Evolutionary conservation across 23 tunicate species (phyloP).

Genomic region (Trididemnum miniatum): DNA sequence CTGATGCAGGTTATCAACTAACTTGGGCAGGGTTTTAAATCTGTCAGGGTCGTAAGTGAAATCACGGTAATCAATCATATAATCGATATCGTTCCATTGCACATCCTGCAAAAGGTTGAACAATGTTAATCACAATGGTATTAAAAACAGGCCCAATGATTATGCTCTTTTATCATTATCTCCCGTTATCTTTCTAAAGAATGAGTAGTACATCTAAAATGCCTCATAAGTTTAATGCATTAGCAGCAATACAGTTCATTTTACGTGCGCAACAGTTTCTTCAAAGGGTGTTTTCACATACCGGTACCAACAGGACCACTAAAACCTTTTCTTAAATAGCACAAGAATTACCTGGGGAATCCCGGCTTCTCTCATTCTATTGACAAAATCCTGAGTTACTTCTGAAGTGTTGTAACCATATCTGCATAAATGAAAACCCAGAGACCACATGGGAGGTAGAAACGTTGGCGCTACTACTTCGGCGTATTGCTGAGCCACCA

Average conservation of each 20-base stretch:
- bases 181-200: too few relatives aligned
- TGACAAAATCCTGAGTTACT: slow-evolving; percentile 51
- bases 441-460: slow-evolving; percentile 93
- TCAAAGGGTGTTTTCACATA: too few relatives aligned
- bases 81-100: slow-evolving; percentile 99
- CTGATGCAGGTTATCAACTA: slow-evolving; percentile 75
- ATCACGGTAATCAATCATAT: slow-evolving; percentile 65
- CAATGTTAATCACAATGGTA: too few relatives aligned
- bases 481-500: slow-evolving; percentile 76
- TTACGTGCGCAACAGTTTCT: too few relatives aligned
- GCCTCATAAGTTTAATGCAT: too few relatives aligned
- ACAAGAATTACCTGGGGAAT: slow-evolving; percentile 82
- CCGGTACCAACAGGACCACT: too few relatives aligned
- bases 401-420: slow-evolving; percentile 85
- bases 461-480: slow-evolving; percentile 59
- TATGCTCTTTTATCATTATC: too few relatives aligned
- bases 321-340: too few relatives aligned
- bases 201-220: too few relatives aligned
- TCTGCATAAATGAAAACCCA: slow-evolving; percentile 93
- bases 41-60: slow-evolving; percentile 73
- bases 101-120: slow-evolving; percentile 78
- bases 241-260: too few relatives aligned
- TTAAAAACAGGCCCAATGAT: too few relatives aligned
- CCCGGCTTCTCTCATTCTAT: slow-evolving; percentile 70
- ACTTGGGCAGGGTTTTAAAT: slow-evolving; percentile 70